Evolutionary conservation across 2,888 invertebrate species (phyloP).

Genomic region (Drosophila subquinaria): DNA sequence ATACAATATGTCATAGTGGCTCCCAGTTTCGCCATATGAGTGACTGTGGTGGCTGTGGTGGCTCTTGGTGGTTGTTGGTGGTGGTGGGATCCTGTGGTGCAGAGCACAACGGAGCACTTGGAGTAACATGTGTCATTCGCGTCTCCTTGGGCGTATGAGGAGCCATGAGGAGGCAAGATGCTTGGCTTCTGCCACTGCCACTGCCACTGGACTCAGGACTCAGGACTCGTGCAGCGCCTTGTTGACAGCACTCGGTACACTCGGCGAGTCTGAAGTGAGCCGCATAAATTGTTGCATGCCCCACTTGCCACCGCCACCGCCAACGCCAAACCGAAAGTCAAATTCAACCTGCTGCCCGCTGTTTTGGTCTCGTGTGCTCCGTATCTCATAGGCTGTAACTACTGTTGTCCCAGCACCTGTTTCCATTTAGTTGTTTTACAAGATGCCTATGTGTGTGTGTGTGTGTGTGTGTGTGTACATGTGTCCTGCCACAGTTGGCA

Average conservation of each 20-base stretch:
- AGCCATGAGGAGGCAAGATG: background rate
- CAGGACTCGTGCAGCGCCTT: slow-evolving; percentile 48
- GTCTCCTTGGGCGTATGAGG: slow-evolving; percentile 2
- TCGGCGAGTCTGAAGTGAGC: slow-evolving; percentile 42
- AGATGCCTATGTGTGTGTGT: background rate
- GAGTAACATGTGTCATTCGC: slow-evolving; percentile 61
- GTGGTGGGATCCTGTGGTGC: slow-evolving; percentile 6
- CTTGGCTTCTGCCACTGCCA: background rate
- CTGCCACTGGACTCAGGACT: too few relatives aligned
- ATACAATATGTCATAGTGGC: slow-evolving; percentile 78
- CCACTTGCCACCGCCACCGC: background rate
- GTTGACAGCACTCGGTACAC: slow-evolving; percentile 64
- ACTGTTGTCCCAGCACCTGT: slow-evolving; percentile 22
- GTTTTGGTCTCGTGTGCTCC: slow-evolving; percentile 11
- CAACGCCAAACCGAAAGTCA: background rate
- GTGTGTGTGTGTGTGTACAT: slow-evolving; percentile 5
- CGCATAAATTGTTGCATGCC: slow-evolving; percentile 61
- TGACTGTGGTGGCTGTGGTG: background rate
- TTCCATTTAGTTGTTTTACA: slow-evolving; percentile 11
- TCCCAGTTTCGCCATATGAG: slow-evolving; percentile 43
- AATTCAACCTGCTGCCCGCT: slow-evolving; percentile 28
- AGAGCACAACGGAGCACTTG: slow-evolving; percentile 46
- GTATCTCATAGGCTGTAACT: slow-evolving; percentile 15
- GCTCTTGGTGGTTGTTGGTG: background rate
- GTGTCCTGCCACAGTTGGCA: slow-evolving; percentile 54